phyloP scores from a whole-genome alignment of 2,113 vertebrate species.

The Bothrops jararaca region DNA sequence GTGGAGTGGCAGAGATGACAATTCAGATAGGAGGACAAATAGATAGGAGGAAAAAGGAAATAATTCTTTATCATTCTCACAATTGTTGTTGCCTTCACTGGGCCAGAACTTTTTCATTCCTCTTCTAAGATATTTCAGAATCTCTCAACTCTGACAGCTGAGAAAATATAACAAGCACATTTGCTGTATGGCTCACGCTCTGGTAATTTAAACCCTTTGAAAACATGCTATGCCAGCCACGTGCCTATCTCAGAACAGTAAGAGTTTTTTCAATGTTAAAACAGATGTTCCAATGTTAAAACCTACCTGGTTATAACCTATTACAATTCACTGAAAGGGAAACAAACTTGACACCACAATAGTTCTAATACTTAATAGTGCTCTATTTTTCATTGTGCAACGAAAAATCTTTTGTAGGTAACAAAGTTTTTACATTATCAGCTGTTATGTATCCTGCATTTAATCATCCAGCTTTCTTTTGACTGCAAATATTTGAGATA shows the following conservation, averaged over 20 bases:
- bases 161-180: background rate
- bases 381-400: background rate
- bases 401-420: background rate
- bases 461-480: conserved; percentile 2
- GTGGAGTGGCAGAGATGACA: background rate
- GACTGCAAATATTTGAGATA: conserved; percentile 3
- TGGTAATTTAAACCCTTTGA: background rate
- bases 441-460: background rate
- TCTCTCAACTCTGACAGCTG: background rate
- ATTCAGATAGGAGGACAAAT: background rate
- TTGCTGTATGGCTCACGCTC: background rate
- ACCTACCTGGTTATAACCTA: background rate
- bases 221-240: background rate
- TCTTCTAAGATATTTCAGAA: background rate
- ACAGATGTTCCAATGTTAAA: background rate
- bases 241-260: background rate
- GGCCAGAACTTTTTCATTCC: background rate
- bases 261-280: background rate
- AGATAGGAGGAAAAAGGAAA: background rate
- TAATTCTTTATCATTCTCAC: background rate
- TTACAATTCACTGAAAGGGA: background rate
- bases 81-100: background rate
- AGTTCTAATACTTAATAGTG: background rate
- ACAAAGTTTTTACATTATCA: background rate
- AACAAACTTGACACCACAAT: background rate